These are phyloP conservation scores for Centropristis striata DNA, from an alignment of 2,113 vertebrate genomes.

Conservation along the genomic window DNA sequence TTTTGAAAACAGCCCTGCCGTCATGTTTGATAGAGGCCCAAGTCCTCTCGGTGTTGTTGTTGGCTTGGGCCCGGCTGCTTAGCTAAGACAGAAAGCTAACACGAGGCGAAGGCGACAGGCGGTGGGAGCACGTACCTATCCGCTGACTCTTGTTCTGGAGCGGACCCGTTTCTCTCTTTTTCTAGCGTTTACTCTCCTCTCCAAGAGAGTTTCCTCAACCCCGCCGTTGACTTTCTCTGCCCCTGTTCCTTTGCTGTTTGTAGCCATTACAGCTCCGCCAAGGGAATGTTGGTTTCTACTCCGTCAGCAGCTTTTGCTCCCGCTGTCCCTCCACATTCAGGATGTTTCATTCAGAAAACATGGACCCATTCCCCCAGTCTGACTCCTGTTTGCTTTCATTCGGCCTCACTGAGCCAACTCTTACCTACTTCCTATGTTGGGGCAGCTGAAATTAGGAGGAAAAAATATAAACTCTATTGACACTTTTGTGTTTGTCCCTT, in stretches of 20 bases:
- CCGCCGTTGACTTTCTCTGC: constrained; percentile 44
- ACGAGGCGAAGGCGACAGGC: constrained; percentile 16
- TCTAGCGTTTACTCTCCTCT: constrained; percentile 23
- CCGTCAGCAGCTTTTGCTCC: constrained; percentile 78
- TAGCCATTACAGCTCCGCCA: constrained; percentile 68
- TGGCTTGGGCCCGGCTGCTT: constrained; percentile 42
- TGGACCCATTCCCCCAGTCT: constrained; percentile 51
- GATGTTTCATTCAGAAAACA: constrained; percentile 88
- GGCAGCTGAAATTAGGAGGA: constrained; percentile 36
- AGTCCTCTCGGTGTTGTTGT: constrained; percentile 65
- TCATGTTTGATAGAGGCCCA: constrained; percentile 72
- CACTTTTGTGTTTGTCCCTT: constrained; percentile 27
- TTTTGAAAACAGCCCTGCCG: constrained; percentile 69
- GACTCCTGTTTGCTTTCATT: constrained; percentile 74
- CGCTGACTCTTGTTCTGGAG: constrained; percentile 47
- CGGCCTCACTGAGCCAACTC: constrained; percentile 45
- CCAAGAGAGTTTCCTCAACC: constrained; percentile 54
- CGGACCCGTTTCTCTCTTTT: neutral
- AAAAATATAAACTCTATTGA: constrained; percentile 27
- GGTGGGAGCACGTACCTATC: constrained; percentile 27
- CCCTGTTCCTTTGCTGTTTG: constrained; percentile 58
- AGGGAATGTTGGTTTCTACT: constrained; percentile 72
- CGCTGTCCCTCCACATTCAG: constrained; percentile 69
- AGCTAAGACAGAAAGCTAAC: constrained; percentile 42
- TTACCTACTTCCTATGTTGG: constrained; percentile 43